These are phyloP conservation scores for Psix sp. DNA, from an alignment of 1,140 invertebrate species.

Conservation along the genomic window DNA sequence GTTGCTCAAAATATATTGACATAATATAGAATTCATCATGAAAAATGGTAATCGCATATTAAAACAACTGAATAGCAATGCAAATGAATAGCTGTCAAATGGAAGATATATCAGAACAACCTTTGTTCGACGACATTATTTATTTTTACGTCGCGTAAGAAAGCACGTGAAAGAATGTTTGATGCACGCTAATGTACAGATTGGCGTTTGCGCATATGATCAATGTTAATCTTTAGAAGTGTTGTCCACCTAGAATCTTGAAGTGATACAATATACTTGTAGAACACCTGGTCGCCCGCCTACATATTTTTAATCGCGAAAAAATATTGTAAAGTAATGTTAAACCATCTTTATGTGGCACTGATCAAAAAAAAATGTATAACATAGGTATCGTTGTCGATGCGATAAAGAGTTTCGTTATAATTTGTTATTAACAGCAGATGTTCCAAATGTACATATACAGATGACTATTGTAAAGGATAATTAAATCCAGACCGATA, in stretches of 20 bases:
- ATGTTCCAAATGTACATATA: slow-evolving; percentile 15
- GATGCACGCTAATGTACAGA: slow-evolving; percentile 43
- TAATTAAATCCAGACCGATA: slow-evolving; percentile 21
- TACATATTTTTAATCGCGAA: slow-evolving; percentile 38
- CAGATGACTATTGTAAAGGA: slow-evolving; percentile 9
- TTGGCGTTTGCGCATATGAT: slow-evolving; percentile 60
- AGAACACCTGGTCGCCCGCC: slow-evolving; percentile 51
- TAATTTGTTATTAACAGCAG: slow-evolving; percentile 35
- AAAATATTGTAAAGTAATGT: slow-evolving; percentile 21
- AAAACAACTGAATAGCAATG: background rate
- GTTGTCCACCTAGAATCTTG: slow-evolving; percentile 39
- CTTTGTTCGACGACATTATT: slow-evolving; percentile 32
- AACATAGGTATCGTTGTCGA: slow-evolving; percentile 5
- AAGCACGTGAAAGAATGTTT: slow-evolving; percentile 47
- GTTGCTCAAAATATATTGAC: background rate
- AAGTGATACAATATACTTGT: slow-evolving; percentile 38
- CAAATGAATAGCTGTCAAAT: slow-evolving; percentile 12
- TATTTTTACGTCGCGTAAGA: slow-evolving; percentile 27
- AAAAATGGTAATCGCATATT: background rate
- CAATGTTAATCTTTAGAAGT: slow-evolving; percentile 56
- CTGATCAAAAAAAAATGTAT: background rate
- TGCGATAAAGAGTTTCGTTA: slow-evolving; percentile 8
- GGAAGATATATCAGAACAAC: slow-evolving; percentile 11
- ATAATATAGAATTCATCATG: no score
- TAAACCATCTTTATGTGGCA: slow-evolving; percentile 14